Conservation (phyloP, 2,797 vertebrate species). For the Rousettus madagascariensis region DNA sequence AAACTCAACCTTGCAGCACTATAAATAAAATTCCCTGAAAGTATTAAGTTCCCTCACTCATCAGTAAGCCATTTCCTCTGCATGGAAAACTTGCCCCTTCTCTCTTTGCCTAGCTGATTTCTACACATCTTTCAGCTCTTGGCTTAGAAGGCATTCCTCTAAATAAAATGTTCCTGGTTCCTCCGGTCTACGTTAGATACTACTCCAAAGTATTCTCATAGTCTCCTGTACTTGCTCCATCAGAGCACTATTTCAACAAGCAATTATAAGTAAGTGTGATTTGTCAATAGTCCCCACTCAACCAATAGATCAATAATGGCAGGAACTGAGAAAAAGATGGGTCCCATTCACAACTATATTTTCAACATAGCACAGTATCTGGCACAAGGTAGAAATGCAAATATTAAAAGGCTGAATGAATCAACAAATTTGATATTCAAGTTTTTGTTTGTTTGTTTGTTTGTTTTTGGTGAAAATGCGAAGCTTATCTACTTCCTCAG, state of each 20-base stretch:
- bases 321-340: neutral
- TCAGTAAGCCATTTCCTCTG: neutral
- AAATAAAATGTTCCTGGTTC: neutral
- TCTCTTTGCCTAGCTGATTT: neutral
- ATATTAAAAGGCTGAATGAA: neutral
- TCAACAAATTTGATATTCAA: constrained; percentile 24
- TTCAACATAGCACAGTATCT: neutral
- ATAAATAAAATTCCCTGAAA: neutral
- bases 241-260: neutral
- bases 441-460: too few species aligned
- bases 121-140: neutral
- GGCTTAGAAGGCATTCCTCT: neutral
- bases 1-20: neutral
- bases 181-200: neutral
- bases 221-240: neutral
- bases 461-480: neutral
- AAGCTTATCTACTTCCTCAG: neutral
- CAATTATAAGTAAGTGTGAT: neutral
- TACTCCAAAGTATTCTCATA: neutral
- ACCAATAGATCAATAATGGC: neutral
- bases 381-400: neutral
- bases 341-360: neutral
- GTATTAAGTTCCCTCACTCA: neutral
- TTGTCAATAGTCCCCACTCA: neutral
- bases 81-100: neutral